A percentile compares a stretch with the other conserved stretches of the same genome.
phyloP scores from a whole-genome alignment of 2,113 vertebrate genomes.

The Pygoscelis adeliae region DNA sequence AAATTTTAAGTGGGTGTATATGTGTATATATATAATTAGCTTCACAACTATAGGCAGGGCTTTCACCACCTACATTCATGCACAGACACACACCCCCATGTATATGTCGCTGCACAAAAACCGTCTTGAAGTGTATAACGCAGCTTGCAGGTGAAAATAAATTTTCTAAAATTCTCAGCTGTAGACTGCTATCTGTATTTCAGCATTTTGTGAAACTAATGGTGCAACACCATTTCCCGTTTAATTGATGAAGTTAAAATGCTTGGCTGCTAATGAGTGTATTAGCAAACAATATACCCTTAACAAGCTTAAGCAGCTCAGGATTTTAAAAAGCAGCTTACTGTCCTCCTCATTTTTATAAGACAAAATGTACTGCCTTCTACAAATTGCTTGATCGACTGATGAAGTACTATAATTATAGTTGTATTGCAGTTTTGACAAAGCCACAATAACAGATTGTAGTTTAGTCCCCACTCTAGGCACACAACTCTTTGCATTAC shows the following conservation, averaged over 20 bases:
- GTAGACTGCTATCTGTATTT: conserved; percentile 55
- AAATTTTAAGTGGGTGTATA: conserved; percentile 48
- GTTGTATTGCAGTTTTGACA: conserved; percentile 66
- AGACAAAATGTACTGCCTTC: conserved; percentile 73
- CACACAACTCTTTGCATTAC: conserved; percentile 72
- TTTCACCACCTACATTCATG: conserved; percentile 8
- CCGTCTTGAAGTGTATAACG: not conserved
- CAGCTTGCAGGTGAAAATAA: conserved; percentile 29
- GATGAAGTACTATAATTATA: conserved; percentile 74
- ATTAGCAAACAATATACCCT: conserved; percentile 79
- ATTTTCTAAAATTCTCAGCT: conserved; percentile 36
- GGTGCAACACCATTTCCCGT: conserved; percentile 66
- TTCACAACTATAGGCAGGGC: not conserved
- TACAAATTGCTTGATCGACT: conserved; percentile 71
- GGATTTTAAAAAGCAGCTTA: conserved; percentile 77
- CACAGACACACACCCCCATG: not conserved
- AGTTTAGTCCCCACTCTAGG: conserved; percentile 58
- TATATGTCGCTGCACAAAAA: not conserved
- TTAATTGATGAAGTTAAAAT: conserved; percentile 81
- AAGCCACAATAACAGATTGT: conserved; percentile 71
- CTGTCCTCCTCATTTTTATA: conserved; percentile 74
- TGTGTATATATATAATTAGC: conserved; percentile 33
- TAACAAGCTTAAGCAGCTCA: conserved; percentile 77
- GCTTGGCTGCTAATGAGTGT: conserved; percentile 78
- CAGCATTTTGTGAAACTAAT: conserved; percentile 69